Base-by-base conservation (phyloP, 1,140 invertebrate species). In the Aphelinus atriplicis region DNA sequence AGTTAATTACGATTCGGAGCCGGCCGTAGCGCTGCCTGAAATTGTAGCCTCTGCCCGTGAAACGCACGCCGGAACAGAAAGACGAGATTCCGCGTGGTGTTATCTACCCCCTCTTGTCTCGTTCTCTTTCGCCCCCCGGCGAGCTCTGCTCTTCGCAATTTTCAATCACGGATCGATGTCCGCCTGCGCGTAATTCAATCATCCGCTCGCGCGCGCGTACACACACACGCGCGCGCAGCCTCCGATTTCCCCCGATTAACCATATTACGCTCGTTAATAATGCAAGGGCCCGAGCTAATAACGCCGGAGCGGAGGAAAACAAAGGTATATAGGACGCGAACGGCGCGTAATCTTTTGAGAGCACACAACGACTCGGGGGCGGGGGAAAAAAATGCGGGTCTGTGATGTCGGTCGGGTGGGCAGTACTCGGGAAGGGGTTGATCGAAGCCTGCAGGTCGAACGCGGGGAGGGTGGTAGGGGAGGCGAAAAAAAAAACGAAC, bases 381-480 rank as follows among this genome's bases (percentile, higher is more conserved):
- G 55, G 62, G 9, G 56, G 69, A 43, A 63, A n/a, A 65, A 63
- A 71, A 64, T 56, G 26, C 48, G 26, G 26, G 26, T 26, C 26
- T 26, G 26, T 26, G 26, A 26, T 26, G 26, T 26, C 26, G 26
- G 26, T 2, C 4, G 2, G 10, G 45, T 55, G 46, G n/a, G 3
- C 6, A 10, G 42, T 55, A 7, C 1, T 7, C 47, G 4, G 3
- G 56, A 67, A 61, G 64, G 6, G 66, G 45, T 45, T 83, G 83
- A 81, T 82, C 78, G 83, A 84, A 78, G 79, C 83, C 80, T 78
- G 77, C 71, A 78, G 73, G 71, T 71, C 68, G 72, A 77, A 71
- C 75, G 75, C 48, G 60, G 69, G 61, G 63, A 61, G 71, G 74
- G 26, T 0, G 26, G 26, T 26, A 26, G 26, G 7, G 45, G 42